Evolutionary conservation across 1,140 invertebrate species (phyloP).

Genomic region (Aethina tumida): DNA sequence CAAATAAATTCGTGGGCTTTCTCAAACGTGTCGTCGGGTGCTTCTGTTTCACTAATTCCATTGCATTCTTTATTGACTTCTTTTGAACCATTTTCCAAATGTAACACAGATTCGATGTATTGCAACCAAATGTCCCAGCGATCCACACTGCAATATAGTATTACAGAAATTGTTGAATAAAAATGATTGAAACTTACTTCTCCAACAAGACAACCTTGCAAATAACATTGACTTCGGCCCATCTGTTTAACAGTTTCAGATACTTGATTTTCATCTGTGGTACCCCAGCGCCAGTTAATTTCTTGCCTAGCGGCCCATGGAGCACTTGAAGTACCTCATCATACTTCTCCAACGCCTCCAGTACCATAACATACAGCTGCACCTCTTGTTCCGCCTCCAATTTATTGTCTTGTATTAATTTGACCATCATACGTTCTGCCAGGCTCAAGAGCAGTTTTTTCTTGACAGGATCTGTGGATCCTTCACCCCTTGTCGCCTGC

Average conservation of each 20-base stretch:
- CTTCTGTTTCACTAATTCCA: conserved; percentile 20
- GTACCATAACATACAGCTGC: conserved; percentile 80
- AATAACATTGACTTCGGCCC: conserved; percentile 58
- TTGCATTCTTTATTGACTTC: conserved; percentile 20
- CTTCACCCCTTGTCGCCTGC: conserved; percentile 54
- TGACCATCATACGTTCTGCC: conserved; percentile 79
- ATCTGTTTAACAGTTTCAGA: conserved; percentile 60
- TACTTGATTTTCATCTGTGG: conserved; percentile 61
- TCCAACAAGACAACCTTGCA: conserved; percentile 59
- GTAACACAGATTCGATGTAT: conserved; percentile 57
- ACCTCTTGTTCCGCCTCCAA: conserved; percentile 91
- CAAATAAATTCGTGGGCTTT: conserved; percentile 55
- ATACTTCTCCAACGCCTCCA: conserved; percentile 76
- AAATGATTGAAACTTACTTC: conserved; percentile 43
- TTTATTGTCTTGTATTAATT: conserved; percentile 80
- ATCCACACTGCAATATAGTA: conserved; percentile 47
- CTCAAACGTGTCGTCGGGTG: conserved; percentile 41
- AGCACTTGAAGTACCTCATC: conserved; percentile 72
- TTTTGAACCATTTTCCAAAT: conserved; percentile 8
- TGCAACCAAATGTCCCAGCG: conserved; percentile 66
- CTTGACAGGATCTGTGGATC: conserved; percentile 41
- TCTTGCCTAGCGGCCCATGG: conserved; percentile 59
- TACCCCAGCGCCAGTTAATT: conserved; percentile 48
- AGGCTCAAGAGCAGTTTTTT: conserved; percentile 63
- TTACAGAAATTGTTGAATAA: neutral